A percentile compares a stretch with the other conserved stretches of the same genome.
Conservation (phyloP, 2,888 invertebrate genomes). For the Agrochola lota region DNA sequence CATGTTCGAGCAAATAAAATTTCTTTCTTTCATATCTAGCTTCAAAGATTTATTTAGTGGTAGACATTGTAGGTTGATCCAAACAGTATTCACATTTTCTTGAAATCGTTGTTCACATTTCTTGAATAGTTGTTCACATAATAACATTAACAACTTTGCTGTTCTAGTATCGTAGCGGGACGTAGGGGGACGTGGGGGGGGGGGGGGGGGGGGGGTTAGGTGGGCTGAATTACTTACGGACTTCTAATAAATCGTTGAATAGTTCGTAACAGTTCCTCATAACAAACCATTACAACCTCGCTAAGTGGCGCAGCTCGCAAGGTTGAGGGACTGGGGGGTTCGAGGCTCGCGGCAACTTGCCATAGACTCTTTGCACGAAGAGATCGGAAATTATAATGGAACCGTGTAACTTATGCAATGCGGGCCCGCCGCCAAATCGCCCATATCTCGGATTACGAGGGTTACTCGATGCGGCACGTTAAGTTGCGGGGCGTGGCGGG, state of each 20-base stretch:
- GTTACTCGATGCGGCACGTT: slow-evolving; percentile 8
- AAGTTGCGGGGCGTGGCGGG: slow-evolving; percentile 31
- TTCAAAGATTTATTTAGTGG: too few species aligned
- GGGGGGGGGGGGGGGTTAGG: too few species aligned
- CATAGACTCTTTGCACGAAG: slow-evolving; percentile 60
- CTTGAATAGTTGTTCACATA: slow-evolving; percentile 8
- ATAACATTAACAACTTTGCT: not conserved
- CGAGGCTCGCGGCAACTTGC: slow-evolving; percentile 15
- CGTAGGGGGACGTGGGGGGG: too few species aligned
- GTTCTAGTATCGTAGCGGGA: not conserved
- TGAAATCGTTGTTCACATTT: not conserved
- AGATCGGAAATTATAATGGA: slow-evolving; percentile 77
- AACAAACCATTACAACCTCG: slow-evolving; percentile 41
- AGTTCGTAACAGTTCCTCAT: slow-evolving; percentile 20
- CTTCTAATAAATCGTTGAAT: slow-evolving; percentile 13
- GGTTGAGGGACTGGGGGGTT: not conserved
- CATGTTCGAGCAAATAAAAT: too few species aligned
- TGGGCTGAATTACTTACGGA: not conserved
- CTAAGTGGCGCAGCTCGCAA: slow-evolving; percentile 16
- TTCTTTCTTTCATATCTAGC: too few species aligned
- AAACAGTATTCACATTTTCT: slow-evolving; percentile 3
- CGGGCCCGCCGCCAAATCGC: slow-evolving; percentile 65
- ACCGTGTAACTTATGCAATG: slow-evolving; percentile 77
- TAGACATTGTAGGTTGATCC: not conserved
- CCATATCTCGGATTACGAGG: slow-evolving; percentile 73